Evolutionary conservation across 2,113 vertebrate genomes (phyloP).

Genomic region (Malurus melanocephalus): DNA sequence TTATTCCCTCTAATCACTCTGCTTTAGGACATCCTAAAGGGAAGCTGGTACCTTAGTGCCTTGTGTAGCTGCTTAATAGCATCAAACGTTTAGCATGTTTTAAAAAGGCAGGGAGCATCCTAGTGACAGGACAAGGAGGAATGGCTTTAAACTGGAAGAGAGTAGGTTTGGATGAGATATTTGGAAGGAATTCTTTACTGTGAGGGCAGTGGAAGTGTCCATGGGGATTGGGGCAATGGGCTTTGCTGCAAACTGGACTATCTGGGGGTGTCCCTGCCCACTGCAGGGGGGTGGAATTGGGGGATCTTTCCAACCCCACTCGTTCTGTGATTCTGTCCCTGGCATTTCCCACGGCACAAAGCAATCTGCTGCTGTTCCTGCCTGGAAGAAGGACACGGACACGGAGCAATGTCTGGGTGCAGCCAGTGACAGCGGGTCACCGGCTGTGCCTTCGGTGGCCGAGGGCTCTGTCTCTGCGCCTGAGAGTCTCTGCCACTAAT

Average conservation of each 20-base stretch:
- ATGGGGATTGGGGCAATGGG: background rate
- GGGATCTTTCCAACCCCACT: background rate
- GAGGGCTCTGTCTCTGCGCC: fast-evolving
- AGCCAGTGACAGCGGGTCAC: fast-evolving
- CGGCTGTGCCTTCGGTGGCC: fast-evolving
- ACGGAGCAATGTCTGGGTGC: fast-evolving
- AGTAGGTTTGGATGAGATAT: background rate
- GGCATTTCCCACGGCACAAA: background rate
- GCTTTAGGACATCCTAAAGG: background rate
- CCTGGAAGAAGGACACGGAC: background rate
- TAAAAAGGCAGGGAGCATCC: background rate
- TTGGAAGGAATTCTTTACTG: background rate
- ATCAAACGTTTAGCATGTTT: background rate
- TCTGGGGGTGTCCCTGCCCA: background rate
- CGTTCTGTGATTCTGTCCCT: background rate
- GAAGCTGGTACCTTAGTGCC: background rate
- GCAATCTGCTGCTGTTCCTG: background rate
- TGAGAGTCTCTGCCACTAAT: background rate
- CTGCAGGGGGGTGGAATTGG: background rate
- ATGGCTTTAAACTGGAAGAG: background rate
- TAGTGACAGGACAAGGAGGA: background rate
- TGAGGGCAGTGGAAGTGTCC: background rate
- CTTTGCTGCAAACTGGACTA: background rate
- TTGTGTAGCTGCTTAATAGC: background rate
- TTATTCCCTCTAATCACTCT: background rate